These are phyloP conservation scores for Sphenodon punctatus DNA, from an alignment of 2,797 vertebrate genomes.

Conservation along the genomic window DNA sequence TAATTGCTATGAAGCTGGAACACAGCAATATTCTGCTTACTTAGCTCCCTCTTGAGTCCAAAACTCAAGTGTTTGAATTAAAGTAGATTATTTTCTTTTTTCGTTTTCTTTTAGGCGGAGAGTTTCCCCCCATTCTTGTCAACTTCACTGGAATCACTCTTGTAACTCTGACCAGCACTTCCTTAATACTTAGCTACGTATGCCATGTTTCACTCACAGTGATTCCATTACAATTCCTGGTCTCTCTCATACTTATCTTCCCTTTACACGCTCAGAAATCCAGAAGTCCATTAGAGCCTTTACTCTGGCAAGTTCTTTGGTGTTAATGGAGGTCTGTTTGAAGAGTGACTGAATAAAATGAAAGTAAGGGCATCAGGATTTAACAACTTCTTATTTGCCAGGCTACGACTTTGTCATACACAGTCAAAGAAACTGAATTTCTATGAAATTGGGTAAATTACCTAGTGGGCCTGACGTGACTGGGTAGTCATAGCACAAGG, in stretches of 20 bases:
- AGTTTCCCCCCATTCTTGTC: not conserved
- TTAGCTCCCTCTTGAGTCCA: constrained; percentile 67
- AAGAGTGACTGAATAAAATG: not conserved
- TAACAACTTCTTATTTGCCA: not conserved
- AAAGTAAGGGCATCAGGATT: accelerated
- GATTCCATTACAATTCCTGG: not conserved
- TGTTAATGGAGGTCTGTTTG: not conserved
- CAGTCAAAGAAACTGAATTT: too few species aligned
- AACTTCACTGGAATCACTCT: constrained; percentile 3
- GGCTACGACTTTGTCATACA: too few species aligned
- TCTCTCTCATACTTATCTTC: not conserved
- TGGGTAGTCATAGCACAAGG: too few species aligned
- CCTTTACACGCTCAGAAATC: not conserved
- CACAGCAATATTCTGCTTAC: constrained; percentile 14
- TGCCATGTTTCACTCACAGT: not conserved
- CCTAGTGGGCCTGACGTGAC: too few species aligned
- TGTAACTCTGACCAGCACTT: not conserved
- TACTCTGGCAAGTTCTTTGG: not conserved
- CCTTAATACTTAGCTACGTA: not conserved
- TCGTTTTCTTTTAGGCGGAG: not conserved
- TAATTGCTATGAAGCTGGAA: constrained; percentile 6
- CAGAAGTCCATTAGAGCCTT: not conserved
- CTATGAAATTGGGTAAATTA: too few species aligned
- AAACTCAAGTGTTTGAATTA: constrained; percentile 5
- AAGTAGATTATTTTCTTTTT: not conserved